A percentile compares a stretch with the other conserved stretches of the same genome.
Conservation (phyloP, 2,888 invertebrate genomes). For the Sialis lutaria region DNA sequence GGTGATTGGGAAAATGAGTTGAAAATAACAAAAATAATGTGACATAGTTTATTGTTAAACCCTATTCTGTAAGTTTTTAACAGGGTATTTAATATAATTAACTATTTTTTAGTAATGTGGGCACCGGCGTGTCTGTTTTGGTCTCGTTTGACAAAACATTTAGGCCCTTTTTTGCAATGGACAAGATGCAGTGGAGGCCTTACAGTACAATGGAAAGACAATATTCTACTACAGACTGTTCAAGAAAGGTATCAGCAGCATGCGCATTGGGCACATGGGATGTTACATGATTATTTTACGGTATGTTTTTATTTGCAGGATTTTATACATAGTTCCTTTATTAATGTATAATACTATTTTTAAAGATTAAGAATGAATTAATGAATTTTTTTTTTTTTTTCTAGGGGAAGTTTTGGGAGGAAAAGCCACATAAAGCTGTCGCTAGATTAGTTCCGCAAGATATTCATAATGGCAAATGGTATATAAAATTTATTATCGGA, state of each 20-base stretch:
- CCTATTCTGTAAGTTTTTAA: not conserved
- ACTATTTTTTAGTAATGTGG: constrained; percentile 36
- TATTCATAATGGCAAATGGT: constrained; percentile 25
- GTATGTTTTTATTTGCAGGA: constrained; percentile 19
- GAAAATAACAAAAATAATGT: not conserved
- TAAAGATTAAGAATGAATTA: not conserved
- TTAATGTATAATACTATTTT: not conserved
- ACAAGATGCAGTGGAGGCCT: constrained; percentile 34
- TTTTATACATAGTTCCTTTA: not conserved
- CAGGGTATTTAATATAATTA: not conserved
- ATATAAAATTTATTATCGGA: constrained; percentile 10
- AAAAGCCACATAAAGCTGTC: constrained; percentile 35
- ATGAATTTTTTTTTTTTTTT: constrained; percentile 9
- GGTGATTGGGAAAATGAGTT: not conserved
- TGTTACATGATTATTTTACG: constrained; percentile 41
- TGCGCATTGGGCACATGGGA: constrained; percentile 27
- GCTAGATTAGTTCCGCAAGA: constrained; percentile 41
- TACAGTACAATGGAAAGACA: constrained; percentile 46
- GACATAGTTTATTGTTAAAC: not conserved
- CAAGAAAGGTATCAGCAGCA: constrained; percentile 40
- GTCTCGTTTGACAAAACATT: constrained; percentile 44
- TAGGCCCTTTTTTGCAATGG: constrained; percentile 51
- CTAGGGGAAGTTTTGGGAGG: constrained; percentile 40
- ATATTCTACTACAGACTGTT: constrained; percentile 41
- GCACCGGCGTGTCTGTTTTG: constrained; percentile 51